These are phyloP conservation scores for Sander vitreus DNA, from an alignment of 2,113 vertebrate species.

Conservation along the genomic window DNA sequence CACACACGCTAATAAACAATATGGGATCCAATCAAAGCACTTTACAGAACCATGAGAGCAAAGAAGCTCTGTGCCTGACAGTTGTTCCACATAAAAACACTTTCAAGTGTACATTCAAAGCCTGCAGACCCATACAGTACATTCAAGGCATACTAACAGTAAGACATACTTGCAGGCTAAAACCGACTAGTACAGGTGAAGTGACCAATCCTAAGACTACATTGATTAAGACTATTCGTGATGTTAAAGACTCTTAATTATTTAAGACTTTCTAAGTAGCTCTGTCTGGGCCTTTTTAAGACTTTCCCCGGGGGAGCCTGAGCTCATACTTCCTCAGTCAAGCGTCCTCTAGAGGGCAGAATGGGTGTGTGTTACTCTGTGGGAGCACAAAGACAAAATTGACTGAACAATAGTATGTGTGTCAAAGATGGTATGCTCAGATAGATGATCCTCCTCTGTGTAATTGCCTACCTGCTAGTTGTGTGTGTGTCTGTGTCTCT, in stretches of 20 bases:
- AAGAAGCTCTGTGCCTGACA: background rate
- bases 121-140: background rate
- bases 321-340: conserved; percentile 17
- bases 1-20: conserved; percentile 16
- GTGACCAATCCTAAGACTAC: conserved; percentile 19
- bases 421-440: background rate
- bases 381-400: conserved; percentile 13
- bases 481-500: background rate
- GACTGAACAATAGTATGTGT: background rate
- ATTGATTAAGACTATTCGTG: conserved; percentile 59
- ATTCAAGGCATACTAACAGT: background rate
- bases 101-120: background rate
- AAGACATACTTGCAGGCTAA: background rate
- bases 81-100: background rate
- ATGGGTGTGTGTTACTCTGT: conserved; percentile 54
- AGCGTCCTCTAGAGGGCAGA: conserved; percentile 16
- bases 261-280: conserved; percentile 49
- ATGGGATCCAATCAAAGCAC: background rate
- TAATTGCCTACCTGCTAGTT: conserved; percentile 16
- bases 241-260: conserved; percentile 55
- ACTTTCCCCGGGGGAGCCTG: conserved; percentile 26
- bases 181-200: background rate
- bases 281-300: conserved; percentile 33
- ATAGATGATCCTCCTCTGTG: background rate
- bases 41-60: background rate